phyloP scores from a whole-genome alignment of 2,113 vertebrate species.

The Dipodomys spectabilis region DNA sequence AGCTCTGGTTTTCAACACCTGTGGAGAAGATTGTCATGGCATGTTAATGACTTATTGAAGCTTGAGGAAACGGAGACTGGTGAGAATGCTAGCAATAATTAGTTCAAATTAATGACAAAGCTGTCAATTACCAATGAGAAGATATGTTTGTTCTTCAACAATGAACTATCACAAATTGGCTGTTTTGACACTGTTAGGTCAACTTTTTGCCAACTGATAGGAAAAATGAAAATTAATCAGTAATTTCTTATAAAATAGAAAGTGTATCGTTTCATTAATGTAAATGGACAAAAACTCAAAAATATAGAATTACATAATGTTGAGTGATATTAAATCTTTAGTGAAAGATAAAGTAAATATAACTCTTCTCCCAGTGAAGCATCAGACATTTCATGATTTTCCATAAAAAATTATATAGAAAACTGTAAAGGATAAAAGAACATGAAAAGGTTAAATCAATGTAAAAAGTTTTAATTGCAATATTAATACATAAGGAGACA shows the following conservation, averaged over 20 bases:
- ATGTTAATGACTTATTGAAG: slow-evolving; percentile 84
- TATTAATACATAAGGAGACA: background rate
- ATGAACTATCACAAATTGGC: slow-evolving; percentile 79
- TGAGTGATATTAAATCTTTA: background rate
- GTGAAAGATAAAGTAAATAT: background rate
- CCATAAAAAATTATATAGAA: background rate
- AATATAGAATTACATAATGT: background rate
- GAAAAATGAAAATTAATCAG: slow-evolving; percentile 78
- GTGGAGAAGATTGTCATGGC: slow-evolving; percentile 82
- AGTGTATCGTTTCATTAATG: background rate
- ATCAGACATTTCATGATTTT: background rate
- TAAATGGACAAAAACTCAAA: background rate
- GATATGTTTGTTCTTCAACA: slow-evolving; percentile 81
- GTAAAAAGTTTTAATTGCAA: background rate
- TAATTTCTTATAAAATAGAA: slow-evolving; percentile 71
- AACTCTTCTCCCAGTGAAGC: background rate
- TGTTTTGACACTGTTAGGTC: slow-evolving; percentile 81
- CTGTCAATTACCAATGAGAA: slow-evolving; percentile 85
- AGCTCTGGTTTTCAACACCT: slow-evolving; percentile 84
- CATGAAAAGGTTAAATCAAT: background rate
- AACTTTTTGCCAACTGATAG: slow-evolving; percentile 83
- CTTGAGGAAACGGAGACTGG: slow-evolving; percentile 73
- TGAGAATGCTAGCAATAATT: slow-evolving; percentile 72
- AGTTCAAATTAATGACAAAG: slow-evolving; percentile 77
- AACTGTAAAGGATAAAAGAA: background rate